Evolutionary conservation across 2,797 vertebrate genomes (phyloP).

Genomic region (Emydoidea blandingii): DNA sequence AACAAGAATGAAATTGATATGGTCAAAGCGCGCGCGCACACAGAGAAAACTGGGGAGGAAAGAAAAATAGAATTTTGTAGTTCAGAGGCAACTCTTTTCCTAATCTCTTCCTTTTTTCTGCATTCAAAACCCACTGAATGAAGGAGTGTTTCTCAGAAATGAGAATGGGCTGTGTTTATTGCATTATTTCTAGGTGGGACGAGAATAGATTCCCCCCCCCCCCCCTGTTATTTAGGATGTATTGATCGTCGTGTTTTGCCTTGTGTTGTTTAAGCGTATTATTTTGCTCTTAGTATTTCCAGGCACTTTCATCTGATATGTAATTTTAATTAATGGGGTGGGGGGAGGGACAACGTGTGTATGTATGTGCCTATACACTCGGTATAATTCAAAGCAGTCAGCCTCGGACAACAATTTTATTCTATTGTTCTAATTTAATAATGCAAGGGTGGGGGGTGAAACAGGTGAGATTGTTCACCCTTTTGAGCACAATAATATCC

Average conservation of each 20-base stretch:
- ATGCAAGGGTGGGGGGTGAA: conserved; percentile 38
- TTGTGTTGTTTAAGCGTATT: conserved; percentile 17
- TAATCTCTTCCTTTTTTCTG: not conserved
- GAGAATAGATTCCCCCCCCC: not conserved
- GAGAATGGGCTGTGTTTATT: not conserved
- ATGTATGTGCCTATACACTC: not conserved
- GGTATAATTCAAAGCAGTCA: not conserved
- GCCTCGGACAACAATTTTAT: conserved; percentile 11
- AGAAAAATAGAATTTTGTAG: not conserved
- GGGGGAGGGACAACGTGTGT: not conserved
- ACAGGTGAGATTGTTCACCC: conserved; percentile 53
- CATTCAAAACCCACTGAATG: not conserved
- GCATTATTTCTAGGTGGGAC: not conserved
- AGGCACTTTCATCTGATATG: conserved; percentile 35
- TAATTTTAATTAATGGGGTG: conserved; percentile 63
- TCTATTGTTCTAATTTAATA: conserved; percentile 60
- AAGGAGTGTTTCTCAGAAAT: not conserved
- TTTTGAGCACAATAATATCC: not conserved
- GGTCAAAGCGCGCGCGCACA: not conserved
- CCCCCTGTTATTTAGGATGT: conserved; percentile 3
- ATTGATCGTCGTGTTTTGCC: conserved; percentile 33
- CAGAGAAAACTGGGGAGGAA: not conserved
- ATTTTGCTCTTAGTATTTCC: conserved; percentile 41
- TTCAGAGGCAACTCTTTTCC: conserved; percentile 6
- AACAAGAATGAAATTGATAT: conserved; percentile 68